Conservation (phyloP, 2,888 invertebrate species). For the Drosophila kambysellisi region DNA sequence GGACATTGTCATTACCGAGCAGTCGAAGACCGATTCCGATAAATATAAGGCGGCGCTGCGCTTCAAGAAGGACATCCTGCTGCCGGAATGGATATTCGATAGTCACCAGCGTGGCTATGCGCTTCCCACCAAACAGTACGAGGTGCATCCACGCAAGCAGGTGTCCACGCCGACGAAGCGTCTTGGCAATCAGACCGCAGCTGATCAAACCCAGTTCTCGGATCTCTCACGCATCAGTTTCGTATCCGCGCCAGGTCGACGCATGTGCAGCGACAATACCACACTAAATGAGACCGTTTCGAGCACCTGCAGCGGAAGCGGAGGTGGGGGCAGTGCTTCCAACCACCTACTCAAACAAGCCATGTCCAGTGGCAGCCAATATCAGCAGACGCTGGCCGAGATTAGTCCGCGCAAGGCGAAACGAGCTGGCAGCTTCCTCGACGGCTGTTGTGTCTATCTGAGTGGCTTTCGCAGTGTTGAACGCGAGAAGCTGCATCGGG, state of each 20-base stretch:
- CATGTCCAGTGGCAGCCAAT: slow-evolving; percentile 30
- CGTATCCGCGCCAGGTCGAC: slow-evolving; percentile 44
- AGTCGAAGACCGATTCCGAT: slow-evolving; percentile 80
- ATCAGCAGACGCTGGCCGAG: slow-evolving; percentile 72
- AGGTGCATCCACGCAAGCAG: slow-evolving; percentile 87
- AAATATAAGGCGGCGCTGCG: slow-evolving; percentile 84
- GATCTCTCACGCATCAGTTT: slow-evolving; percentile 83
- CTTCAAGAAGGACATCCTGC: slow-evolving; percentile 87
- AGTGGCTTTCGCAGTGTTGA: slow-evolving; percentile 88
- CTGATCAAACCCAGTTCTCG: slow-evolving; percentile 79
- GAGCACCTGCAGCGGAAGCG: slow-evolving; percentile 40
- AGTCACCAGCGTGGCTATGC: slow-evolving; percentile 91
- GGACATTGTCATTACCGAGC: slow-evolving; percentile 84
- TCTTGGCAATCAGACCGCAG: slow-evolving; percentile 77
- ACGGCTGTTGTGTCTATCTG: slow-evolving; percentile 93
- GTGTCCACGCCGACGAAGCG: slow-evolving; percentile 90
- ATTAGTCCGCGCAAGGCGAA: slow-evolving; percentile 89
- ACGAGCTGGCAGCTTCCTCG: slow-evolving; percentile 92
- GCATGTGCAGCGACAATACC: slow-evolving; percentile 69
- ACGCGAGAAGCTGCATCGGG: slow-evolving; percentile 89
- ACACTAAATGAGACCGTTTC: slow-evolving; percentile 68
- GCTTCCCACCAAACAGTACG: slow-evolving; percentile 87
- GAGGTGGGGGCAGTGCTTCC: background rate
- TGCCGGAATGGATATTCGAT: slow-evolving; percentile 92
- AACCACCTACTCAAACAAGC: slow-evolving; percentile 65